A percentile compares a stretch with the other conserved stretches of the same genome.
phyloP scores from a whole-genome alignment of 1,140 invertebrate species.

The Eueides isabella region DNA sequence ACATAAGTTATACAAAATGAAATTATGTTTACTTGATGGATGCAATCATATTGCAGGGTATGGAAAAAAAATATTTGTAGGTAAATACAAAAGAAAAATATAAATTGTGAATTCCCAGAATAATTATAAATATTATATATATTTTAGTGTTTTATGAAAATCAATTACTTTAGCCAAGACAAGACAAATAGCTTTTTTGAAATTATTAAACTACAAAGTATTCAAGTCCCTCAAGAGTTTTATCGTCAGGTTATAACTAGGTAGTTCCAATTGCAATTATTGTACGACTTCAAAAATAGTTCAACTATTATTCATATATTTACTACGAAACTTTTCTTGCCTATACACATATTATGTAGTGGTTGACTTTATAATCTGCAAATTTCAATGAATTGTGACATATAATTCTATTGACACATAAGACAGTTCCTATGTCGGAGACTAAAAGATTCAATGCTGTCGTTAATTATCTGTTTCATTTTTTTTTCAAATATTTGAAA shows the following conservation, averaged over 20 bases:
- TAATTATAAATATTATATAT: no score
- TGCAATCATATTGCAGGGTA: neutral
- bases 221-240: slow-evolving; percentile 8
- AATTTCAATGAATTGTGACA: neutral
- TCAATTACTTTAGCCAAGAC: no score
- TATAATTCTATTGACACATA: neutral
- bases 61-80: neutral
- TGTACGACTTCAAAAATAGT: slow-evolving; percentile 21
- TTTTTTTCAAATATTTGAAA: neutral
- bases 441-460: no score
- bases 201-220: neutral
- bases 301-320: neutral
- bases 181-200: no score
- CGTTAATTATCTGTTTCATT: no score
- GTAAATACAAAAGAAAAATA: neutral
- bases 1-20: no score
- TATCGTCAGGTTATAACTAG: neutral
- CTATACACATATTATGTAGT: neutral
- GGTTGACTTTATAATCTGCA: neutral
- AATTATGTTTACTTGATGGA: no score
- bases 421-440: no score
- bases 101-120: no score
- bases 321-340: slow-evolving; percentile 26
- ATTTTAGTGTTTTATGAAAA: no score
- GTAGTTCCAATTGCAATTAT: slow-evolving; percentile 19